These are phyloP conservation scores for Conomelus anceps DNA, from an alignment of 2,888 invertebrate species.

Conservation along the genomic window DNA sequence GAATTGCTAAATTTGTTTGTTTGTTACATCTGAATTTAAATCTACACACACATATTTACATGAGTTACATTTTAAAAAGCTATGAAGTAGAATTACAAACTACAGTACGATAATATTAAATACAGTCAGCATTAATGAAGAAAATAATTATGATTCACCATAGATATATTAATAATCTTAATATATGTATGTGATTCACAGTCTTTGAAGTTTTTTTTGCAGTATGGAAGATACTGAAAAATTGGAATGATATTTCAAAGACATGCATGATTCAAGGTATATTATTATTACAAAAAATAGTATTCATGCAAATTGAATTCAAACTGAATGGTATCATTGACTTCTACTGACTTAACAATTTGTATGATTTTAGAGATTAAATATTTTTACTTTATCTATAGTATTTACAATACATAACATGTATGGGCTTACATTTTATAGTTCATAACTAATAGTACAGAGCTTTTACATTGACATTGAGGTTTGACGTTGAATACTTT, in stretches of 20 bases:
- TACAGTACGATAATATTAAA: no score
- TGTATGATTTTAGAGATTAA: no score
- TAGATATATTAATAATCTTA: no score
- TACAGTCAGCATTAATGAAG: no score
- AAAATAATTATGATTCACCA: no score
- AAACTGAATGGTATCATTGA: not conserved
- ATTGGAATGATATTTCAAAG: not conserved
- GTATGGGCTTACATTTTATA: no score
- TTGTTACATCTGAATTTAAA: not conserved
- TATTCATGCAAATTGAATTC: not conserved
- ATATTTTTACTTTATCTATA: no score
- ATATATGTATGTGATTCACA: not conserved
- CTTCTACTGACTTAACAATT: not conserved
- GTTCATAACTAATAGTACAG: no score
- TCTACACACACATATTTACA: not conserved
- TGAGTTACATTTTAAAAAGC: not conserved
- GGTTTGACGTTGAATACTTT: no score
- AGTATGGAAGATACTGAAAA: not conserved
- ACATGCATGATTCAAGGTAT: not conserved
- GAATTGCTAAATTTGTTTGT: not conserved
- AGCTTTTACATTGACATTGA: no score
- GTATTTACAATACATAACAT: no score
- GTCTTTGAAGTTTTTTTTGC: not conserved
- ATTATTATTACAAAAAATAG: not conserved
- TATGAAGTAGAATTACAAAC: no score